Percentiles rank a stretch among this genome's conserved stretches.
These are phyloP conservation scores for Rhinopomastus cyanomelas DNA, from an alignment of 2,113 vertebrate genomes.

Conservation along the genomic window DNA sequence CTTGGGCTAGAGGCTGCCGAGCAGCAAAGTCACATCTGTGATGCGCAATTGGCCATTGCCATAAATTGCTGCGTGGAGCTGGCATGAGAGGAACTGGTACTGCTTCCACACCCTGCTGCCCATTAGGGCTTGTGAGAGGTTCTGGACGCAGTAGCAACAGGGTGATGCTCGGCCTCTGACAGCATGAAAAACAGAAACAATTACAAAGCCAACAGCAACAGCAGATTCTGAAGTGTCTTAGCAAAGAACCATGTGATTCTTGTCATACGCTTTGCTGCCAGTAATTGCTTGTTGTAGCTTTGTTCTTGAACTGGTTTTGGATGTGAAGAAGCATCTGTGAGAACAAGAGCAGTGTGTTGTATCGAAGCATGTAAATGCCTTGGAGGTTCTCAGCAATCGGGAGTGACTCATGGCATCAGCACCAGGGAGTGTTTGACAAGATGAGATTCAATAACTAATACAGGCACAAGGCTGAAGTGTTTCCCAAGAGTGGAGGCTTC, in stretches of 20 bases:
- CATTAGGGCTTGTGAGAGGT: not conserved
- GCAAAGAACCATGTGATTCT: not conserved
- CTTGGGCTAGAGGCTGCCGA: not conserved
- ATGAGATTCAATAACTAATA: not conserved
- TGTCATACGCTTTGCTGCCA: not conserved
- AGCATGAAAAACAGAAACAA: not conserved
- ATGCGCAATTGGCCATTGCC: not conserved
- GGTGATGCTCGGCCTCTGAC: not conserved
- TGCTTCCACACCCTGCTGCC: not conserved
- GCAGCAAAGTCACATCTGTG: constrained; percentile 4
- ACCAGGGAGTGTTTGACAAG: not conserved
- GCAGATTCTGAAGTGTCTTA: not conserved
- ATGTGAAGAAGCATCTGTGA: constrained; percentile 45
- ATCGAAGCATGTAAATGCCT: not conserved
- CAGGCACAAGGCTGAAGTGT: not conserved
- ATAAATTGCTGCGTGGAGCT: constrained; percentile 13
- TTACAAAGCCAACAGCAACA: not conserved
- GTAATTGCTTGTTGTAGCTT: constrained; percentile 10
- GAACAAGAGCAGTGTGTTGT: not conserved
- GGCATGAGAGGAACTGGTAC: not conserved
- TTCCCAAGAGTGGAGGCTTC: not conserved
- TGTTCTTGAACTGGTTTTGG: constrained; percentile 63
- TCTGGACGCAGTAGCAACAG: not conserved
- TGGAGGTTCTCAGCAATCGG: not conserved
- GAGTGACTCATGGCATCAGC: not conserved